Conservation (phyloP, 2,888 invertebrate species). For the Siphonodentalium dalli region DNA sequence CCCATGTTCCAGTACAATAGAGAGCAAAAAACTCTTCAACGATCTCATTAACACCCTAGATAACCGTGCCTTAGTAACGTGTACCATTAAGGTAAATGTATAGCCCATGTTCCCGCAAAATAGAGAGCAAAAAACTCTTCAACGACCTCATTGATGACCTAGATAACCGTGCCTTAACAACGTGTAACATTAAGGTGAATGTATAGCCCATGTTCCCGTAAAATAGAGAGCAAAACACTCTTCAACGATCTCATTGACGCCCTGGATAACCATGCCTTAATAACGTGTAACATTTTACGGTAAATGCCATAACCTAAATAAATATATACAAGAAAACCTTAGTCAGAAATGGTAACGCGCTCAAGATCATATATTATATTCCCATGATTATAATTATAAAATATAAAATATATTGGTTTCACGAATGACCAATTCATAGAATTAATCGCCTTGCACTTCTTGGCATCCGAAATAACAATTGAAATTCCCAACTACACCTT, state of each 20-base stretch:
- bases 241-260: constrained; percentile 68
- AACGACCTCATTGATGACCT: constrained; percentile 67
- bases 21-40: constrained; percentile 65
- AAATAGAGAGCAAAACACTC: constrained; percentile 60
- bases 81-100: constrained; percentile 68
- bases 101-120: constrained; percentile 52
- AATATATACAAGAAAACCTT: no score
- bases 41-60: constrained; percentile 67
- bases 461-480: no score
- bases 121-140: constrained; percentile 64
- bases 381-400: no score
- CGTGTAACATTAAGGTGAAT: constrained; percentile 69
- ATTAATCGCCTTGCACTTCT: no score
- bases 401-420: no score
- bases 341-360: no score
- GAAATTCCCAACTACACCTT: no score
- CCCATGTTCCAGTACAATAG: constrained; percentile 55
- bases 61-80: constrained; percentile 70
- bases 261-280: constrained; percentile 69
- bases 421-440: no score
- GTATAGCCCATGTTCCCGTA: constrained; percentile 37
- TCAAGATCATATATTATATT: no score
- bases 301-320: no score
- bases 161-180: constrained; percentile 70
- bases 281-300: constrained; percentile 70